Evolutionary conservation across 1,140 invertebrate species (phyloP).

Genomic region (Manduca sexta): DNA sequence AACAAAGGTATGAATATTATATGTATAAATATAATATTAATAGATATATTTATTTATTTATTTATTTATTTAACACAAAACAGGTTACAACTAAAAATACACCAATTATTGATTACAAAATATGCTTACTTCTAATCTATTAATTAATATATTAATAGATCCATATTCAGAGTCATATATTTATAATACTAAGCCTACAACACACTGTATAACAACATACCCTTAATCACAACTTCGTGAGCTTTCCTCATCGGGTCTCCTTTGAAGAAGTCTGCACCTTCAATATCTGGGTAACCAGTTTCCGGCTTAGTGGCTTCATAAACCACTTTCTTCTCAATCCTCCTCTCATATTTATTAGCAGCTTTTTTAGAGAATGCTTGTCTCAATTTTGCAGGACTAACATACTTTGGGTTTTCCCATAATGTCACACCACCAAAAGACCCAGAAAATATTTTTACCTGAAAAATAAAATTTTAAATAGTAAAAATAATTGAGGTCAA

Average conservation of each 20-base stretch:
- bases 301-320: constrained; percentile 81
- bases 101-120: no score
- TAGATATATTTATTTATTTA: no score
- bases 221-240: constrained; percentile 56
- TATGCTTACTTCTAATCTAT: no score
- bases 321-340: constrained; percentile 85
- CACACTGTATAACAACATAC: constrained; percentile 31
- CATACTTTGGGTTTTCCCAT: constrained; percentile 95
- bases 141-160: constrained; percentile 7
- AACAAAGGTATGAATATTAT: no score
- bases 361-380: constrained; percentile 80
- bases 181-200: no score
- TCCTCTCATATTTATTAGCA: constrained; percentile 84
- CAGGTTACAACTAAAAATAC: no score
- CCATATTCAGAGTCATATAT: no score
- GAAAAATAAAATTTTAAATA: constrained; percentile 12
- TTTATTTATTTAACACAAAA: no score
- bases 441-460: constrained; percentile 88
- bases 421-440: constrained; percentile 94
- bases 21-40: no score
- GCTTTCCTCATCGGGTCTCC: constrained; percentile 63
- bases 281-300: constrained; percentile 77
- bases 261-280: constrained; percentile 65
- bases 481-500: background rate
- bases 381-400: constrained; percentile 90